Base-by-base conservation (phyloP, 2,113 vertebrate species). In the Pagrus major region DNA sequence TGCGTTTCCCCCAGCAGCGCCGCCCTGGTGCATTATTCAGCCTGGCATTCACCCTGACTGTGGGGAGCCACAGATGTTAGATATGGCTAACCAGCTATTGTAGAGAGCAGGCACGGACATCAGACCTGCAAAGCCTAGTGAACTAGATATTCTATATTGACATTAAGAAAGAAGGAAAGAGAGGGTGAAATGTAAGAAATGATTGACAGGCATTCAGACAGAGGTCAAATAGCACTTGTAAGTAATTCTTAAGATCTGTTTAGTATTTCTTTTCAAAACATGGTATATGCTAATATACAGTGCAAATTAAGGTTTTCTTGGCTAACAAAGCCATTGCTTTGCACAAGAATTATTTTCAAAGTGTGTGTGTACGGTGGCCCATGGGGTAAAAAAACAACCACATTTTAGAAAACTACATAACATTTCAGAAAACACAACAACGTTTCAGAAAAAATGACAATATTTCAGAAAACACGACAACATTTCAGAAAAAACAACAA, bases 61-160 rank as follows among this genome's bases (percentile, higher is more conserved):
- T 68, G 85, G 89, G 86, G 86, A 83, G 86, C 84, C 86, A 61
- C 82, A 83, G 83, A 91, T 83, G 89, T 85, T 73, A 90, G 89
- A 86, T 78, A 70, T 52, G 76, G 71, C 85, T 91, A 93, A 93
- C 88, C 80, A 93, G 83, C 83, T 68, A 73, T 70, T 88, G 78
- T 63, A 33, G 82, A 76, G 78, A 84, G 68, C 71, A 92, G 86
- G 78, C 92, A 93, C 90, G 91, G 71, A 90, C 79, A 33, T 49
- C 25, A 64, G 75, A 54, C 76, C 86, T 78, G 78, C 85, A 76
- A 80, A 77, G 65, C 41, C 80, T 42, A 71, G 70, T 49, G 69
- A 84, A 67, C 78, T 71, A 75, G 73, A 89, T 76, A 70, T 85
- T 88, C 72, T 68, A 67, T 84, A 71, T 21, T 70, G 60, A 76